phyloP scores from a whole-genome alignment of 2,113 vertebrate species.

The Lota lota region DNA sequence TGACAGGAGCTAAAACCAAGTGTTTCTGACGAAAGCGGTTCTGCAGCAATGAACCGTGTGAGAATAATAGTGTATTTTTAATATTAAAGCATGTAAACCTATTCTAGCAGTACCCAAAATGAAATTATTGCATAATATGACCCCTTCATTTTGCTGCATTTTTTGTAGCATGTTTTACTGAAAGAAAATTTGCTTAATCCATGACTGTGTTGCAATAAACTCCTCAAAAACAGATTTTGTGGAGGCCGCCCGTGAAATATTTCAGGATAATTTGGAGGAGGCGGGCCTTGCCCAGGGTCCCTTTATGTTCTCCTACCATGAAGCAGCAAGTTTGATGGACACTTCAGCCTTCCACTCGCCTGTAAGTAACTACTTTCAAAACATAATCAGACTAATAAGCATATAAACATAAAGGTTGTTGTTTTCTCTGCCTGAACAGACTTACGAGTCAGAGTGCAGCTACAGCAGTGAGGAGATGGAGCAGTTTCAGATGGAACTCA shows the following conservation, averaged over 20 bases:
- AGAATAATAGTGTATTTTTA: no score
- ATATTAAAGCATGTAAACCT: no score
- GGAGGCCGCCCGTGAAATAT: constrained; percentile 73
- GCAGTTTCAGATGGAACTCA: constrained; percentile 80
- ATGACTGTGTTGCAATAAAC: background rate
- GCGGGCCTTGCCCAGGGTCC: constrained; percentile 72
- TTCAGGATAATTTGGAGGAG: constrained; percentile 80
- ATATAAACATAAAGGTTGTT: background rate
- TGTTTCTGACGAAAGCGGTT: no score
- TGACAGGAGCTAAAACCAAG: no score
- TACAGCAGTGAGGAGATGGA: constrained; percentile 81
- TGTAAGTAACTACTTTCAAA: constrained; percentile 59
- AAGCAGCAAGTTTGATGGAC: constrained; percentile 86
- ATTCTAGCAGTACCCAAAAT: no score
- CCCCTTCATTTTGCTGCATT: no score
- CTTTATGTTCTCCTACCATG: constrained; percentile 81
- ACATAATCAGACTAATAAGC: no score
- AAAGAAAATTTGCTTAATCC: no score
- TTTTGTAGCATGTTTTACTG: no score
- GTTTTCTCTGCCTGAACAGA: constrained; percentile 56
- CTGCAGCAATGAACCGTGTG: no score
- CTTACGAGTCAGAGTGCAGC: constrained; percentile 74
- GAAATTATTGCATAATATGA: no score
- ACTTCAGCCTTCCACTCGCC: constrained; percentile 85
- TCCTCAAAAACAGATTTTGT: constrained; percentile 75